Base-by-base conservation (phyloP, 2,797 vertebrate genomes). In the Oryzias sinensis region DNA sequence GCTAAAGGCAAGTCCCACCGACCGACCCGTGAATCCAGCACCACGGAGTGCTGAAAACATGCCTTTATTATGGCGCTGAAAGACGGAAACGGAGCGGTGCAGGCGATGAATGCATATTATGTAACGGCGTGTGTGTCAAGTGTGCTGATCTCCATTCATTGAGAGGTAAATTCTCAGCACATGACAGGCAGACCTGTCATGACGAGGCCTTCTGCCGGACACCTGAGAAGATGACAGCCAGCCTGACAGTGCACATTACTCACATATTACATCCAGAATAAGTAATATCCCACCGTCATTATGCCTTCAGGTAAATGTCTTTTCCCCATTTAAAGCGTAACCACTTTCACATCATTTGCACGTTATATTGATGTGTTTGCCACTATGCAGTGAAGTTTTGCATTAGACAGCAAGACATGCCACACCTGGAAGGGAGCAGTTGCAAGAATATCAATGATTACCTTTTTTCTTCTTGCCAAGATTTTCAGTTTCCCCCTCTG, bases 1-100 rank as follows among this genome's bases (percentile, higher is more conserved):
- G 70, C 70, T 93, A 62, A 93, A 93, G 92, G 92, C 84, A 85
- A 79, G 89, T 89, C 72, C 59, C 37, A 8, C 14, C 33, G 29
- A 49, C 5, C 24, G 55, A 61, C 46, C 45, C 17, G 14, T 20
- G 53, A 60, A 69, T 64, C 42, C 56, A 54, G 42, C 50, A 52
- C 61, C 72, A 64, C 73, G 65, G 68, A 70, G 72, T 83, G 53
- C 59, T 61, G 45, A 29, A 53, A 4, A 48, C 49, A 14, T 22
- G 54, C 20, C 49, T 63, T 16, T 43, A 29, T 16, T 43, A 29
- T 59, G 20, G 46, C 62, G 43, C 55, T 29, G 14, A 49, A 50
- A 49, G 59, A 66, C 43, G 59, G 43, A 59, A 69, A 62, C 67
- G 55, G 67, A 73, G 62, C 76, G 79, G 86, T 78, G 69, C 71